Evolutionary conservation across 2,888 invertebrate species (phyloP).

Genomic region (Cynaeus angustus): DNA sequence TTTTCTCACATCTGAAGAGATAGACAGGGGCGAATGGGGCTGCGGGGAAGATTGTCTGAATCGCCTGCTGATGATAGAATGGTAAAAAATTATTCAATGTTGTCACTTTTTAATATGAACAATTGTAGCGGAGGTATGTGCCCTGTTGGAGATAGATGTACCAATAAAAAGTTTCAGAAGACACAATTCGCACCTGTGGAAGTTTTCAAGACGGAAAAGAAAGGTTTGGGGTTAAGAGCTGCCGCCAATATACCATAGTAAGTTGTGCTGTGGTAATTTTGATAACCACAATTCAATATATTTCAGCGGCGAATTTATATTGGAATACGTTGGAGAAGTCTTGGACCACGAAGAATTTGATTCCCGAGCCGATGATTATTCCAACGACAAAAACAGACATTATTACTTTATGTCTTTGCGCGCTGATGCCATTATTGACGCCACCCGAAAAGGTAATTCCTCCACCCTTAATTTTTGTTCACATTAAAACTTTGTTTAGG

Average conservation of each 20-base stretch:
- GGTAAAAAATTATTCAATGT: constrained; percentile 74
- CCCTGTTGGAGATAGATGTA: constrained; percentile 91
- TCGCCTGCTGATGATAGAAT: constrained; percentile 98
- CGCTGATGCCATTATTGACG: constrained; percentile 96
- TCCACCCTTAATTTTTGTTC: too few relatives aligned
- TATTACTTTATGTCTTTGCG: constrained; percentile 98
- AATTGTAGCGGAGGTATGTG: constrained; percentile 89
- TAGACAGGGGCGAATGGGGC: constrained; percentile 86
- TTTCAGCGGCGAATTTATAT: constrained; percentile 91
- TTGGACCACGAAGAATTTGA: constrained; percentile 93
- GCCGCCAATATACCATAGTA: constrained; percentile 82
- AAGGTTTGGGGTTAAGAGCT: constrained; percentile 95
- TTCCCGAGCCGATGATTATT: constrained; percentile 89
- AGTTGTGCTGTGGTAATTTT: too few relatives aligned
- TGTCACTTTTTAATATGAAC: constrained; percentile 24
- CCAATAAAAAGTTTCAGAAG: constrained; percentile 95
- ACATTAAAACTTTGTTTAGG: constrained; percentile 68
- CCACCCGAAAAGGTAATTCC: constrained; percentile 90
- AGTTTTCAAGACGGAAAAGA: constrained; percentile 93
- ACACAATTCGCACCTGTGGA: constrained; percentile 88
- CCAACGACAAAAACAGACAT: constrained; percentile 91
- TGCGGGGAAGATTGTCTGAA: constrained; percentile 98
- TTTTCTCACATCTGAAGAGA: constrained; percentile 89
- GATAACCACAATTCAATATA: not conserved
- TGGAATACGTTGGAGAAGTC: constrained; percentile 99